phyloP scores from a whole-genome alignment of 1,140 invertebrate species.

The Diachasma alloeum region DNA sequence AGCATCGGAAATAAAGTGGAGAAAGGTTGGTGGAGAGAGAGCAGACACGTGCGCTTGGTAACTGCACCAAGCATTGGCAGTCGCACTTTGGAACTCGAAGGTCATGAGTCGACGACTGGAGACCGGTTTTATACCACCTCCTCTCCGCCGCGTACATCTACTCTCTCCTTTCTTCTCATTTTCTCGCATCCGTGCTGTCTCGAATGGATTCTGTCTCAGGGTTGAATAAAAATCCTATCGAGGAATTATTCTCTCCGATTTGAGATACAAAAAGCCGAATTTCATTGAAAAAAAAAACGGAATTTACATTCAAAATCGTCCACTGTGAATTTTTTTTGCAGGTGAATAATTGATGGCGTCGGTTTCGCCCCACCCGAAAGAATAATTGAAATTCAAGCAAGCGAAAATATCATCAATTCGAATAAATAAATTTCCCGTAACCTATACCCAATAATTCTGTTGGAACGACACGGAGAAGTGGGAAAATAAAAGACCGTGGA shows the following conservation, averaged over 20 bases:
- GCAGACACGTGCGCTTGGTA: slow-evolving; percentile 42
- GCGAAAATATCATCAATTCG: slow-evolving; percentile 8
- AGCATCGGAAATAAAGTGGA: too few relatives aligned
- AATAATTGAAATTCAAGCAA: slow-evolving; percentile 3
- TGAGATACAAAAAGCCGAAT: too few relatives aligned
- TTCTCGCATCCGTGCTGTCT: background rate
- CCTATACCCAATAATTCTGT: slow-evolving; percentile 3
- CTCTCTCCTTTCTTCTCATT: slow-evolving; percentile 2
- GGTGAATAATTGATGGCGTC: too few relatives aligned
- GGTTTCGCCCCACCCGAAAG: too few relatives aligned
- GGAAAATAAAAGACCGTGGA: background rate
- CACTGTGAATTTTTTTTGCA: too few relatives aligned
- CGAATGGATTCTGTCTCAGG: background rate
- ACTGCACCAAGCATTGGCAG: slow-evolving; percentile 41
- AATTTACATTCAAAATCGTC: too few relatives aligned
- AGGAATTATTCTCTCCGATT: background rate
- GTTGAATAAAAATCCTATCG: background rate
- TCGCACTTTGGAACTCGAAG: slow-evolving; percentile 55
- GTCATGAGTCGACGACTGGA: slow-evolving; percentile 62
- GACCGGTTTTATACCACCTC: slow-evolving; percentile 57
- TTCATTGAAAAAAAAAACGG: too few relatives aligned
- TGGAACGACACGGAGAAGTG: background rate
- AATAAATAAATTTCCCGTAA: slow-evolving; percentile 13
- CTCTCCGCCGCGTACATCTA: background rate
- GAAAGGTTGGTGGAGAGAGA: background rate